phyloP scores from a whole-genome alignment of 2,888 invertebrate genomes.

The Heliconius erato region DNA sequence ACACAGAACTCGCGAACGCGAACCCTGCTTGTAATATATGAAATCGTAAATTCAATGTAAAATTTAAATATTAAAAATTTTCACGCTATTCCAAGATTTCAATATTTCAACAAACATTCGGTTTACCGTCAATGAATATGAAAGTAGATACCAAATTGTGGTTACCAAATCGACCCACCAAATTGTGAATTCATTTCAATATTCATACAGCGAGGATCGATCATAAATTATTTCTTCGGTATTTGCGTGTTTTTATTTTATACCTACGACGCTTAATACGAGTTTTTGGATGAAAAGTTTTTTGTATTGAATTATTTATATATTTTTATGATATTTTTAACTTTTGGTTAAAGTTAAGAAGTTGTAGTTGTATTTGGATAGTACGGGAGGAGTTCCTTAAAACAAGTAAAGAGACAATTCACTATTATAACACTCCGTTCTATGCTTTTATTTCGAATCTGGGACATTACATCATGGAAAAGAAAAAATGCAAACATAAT shows the following conservation, averaged over 20 bases:
- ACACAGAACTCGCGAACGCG: not conserved
- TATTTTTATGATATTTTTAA: not conserved
- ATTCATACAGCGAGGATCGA: constrained; percentile 9
- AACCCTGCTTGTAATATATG: not conserved
- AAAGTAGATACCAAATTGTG: constrained; percentile 25
- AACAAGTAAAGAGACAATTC: not conserved
- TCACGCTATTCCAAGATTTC: not conserved
- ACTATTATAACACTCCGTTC: no score
- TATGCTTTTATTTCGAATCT: no score
- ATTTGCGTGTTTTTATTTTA: not conserved
- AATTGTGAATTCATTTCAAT: constrained; percentile 23
- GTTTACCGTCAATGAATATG: constrained; percentile 33
- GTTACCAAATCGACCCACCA: constrained; percentile 16
- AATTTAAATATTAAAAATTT: not conserved
- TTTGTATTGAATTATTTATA: not conserved
- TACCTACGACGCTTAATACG: not conserved
- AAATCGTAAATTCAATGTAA: not conserved
- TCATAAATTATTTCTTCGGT: constrained; percentile 11
- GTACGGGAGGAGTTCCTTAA: not conserved
- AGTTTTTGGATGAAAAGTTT: not conserved
- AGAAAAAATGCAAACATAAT: no score
- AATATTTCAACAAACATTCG: constrained; percentile 23
- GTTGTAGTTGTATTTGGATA: not conserved
- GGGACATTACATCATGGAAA: no score
- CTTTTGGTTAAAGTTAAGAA: not conserved